These are phyloP conservation scores for Vicugna pacos DNA, from an alignment of 2,113 vertebrate genomes.

Conservation along the genomic window DNA sequence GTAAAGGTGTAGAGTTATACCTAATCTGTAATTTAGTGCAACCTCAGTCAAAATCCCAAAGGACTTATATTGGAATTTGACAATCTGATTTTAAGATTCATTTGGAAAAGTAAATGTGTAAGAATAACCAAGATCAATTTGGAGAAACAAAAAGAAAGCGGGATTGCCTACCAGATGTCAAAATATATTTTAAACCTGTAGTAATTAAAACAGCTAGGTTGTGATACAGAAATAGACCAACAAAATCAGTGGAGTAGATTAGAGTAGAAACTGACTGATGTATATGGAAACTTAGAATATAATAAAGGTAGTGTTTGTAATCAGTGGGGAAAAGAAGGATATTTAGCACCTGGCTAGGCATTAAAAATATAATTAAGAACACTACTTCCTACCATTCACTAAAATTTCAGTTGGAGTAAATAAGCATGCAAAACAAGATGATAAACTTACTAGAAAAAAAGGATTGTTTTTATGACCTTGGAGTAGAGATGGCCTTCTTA, in stretches of 20 bases:
- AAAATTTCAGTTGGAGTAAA: conserved; percentile 8
- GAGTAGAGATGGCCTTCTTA: neutral
- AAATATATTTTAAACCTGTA: neutral
- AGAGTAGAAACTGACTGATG: neutral
- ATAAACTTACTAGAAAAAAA: neutral
- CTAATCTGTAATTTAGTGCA: neutral
- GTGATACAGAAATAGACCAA: neutral
- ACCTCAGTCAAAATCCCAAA: neutral
- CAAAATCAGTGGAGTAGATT: neutral
- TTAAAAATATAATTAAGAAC: neutral
- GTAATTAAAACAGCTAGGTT: neutral
- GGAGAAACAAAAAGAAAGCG: neutral
- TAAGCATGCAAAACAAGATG: neutral
- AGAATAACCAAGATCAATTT: conserved; percentile 3
- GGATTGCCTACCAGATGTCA: neutral
- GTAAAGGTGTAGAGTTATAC: neutral
- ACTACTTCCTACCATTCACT: neutral
- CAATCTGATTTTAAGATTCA: conserved; percentile 14
- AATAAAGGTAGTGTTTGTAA: neutral
- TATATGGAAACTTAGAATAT: neutral
- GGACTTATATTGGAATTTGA: conserved; percentile 12
- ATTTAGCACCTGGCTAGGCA: neutral
- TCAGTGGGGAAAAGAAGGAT: neutral
- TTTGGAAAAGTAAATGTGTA: conserved; percentile 31
- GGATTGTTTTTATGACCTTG: neutral